Evolutionary conservation across 2,888 invertebrate species (phyloP).

Genomic region (Cataglyphis livida): DNA sequence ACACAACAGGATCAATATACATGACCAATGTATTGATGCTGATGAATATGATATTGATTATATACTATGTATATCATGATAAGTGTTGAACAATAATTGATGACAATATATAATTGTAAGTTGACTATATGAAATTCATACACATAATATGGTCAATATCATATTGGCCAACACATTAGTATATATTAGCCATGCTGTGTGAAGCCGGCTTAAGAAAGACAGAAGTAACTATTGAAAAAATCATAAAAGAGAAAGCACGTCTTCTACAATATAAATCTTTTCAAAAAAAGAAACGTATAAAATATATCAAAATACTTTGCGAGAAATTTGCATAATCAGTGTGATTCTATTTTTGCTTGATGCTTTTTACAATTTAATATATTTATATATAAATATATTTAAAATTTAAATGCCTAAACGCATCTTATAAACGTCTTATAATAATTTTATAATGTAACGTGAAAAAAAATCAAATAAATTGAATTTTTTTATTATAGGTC

Average conservation of each 20-base stretch:
- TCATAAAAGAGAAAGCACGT: constrained; percentile 32
- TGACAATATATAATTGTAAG: too few species aligned
- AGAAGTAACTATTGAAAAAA: background rate
- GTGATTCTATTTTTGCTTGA: background rate
- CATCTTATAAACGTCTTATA: background rate
- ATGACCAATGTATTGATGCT: too few species aligned
- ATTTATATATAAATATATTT: background rate
- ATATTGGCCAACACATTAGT: too few species aligned
- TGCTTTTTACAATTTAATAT: background rate
- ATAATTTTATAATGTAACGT: background rate
- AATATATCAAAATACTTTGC: background rate
- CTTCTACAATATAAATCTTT: background rate
- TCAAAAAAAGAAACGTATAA: background rate
- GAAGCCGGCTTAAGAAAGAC: background rate
- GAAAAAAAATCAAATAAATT: constrained; percentile 4
- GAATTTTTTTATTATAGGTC: background rate
- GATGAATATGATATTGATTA: too few species aligned
- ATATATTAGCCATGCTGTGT: too few species aligned
- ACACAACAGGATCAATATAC: too few species aligned
- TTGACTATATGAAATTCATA: too few species aligned
- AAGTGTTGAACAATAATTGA: too few species aligned
- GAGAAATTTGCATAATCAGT: background rate
- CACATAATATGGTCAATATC: too few species aligned
- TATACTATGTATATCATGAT: too few species aligned
- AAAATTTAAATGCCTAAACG: background rate